Conservation (phyloP, 92 coral and sea anemone species). For the Palythoa caribaeorum region DNA sequence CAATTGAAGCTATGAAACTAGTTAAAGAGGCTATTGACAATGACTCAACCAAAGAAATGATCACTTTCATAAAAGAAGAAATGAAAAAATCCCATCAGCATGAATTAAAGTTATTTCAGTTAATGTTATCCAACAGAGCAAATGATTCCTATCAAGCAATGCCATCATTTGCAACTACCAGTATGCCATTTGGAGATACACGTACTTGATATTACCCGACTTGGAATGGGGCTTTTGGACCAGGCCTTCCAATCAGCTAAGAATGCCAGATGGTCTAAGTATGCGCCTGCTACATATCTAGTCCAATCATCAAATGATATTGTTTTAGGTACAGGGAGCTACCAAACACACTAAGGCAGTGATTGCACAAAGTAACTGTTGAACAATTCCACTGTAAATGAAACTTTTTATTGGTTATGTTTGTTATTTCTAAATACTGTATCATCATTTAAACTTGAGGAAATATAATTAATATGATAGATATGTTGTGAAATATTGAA, state of each 20-base stretch:
- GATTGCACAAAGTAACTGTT: conserved; percentile 20
- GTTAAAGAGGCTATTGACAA: conserved; percentile 52
- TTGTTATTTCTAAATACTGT: neutral
- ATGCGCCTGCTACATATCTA: conserved; percentile 21
- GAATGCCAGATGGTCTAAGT: conserved; percentile 42
- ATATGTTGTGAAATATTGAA: conserved; percentile 5
- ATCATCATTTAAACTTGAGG: conserved; percentile 13
- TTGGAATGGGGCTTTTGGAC: too few relatives aligned
- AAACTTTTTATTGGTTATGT: conserved; percentile 8
- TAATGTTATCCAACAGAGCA: conserved; percentile 46
- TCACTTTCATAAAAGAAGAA: conserved; percentile 53
- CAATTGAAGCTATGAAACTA: conserved; percentile 49
- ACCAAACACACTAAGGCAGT: conserved; percentile 47
- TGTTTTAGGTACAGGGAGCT: conserved; percentile 46
- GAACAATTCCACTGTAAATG: neutral
- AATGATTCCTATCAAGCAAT: conserved; percentile 39
- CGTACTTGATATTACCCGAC: neutral
- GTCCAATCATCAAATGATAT: conserved; percentile 36
- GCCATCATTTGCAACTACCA: conserved; percentile 33
- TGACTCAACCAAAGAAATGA: conserved; percentile 57
- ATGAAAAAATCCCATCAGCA: conserved; percentile 53
- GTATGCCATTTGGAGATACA: neutral
- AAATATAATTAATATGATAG: conserved; percentile 1
- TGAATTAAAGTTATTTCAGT: conserved; percentile 53
- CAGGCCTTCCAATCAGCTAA: conserved; percentile 36